Evolutionary conservation across 1,140 invertebrate species (phyloP).

Genomic region (Drosophila ficusphila): DNA sequence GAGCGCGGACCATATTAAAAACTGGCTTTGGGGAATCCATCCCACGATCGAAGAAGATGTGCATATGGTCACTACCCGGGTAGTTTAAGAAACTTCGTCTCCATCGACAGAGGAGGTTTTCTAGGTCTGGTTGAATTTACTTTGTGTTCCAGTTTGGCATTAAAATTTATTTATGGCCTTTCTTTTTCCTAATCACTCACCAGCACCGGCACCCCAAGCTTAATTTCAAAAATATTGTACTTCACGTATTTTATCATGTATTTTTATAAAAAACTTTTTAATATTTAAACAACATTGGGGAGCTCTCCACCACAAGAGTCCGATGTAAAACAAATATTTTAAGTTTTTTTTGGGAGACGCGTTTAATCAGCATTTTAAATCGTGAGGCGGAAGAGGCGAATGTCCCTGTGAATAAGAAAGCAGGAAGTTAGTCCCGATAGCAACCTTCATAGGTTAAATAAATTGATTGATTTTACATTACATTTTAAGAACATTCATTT

Average conservation of each 20-base stretch:
- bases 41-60: conserved; percentile 17
- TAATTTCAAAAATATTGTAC: conserved; percentile 25
- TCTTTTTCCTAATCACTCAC: conserved; percentile 2
- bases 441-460: neutral
- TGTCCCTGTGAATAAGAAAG: conserved; percentile 13
- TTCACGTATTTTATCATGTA: conserved; percentile 38
- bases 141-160: conserved; percentile 2
- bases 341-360: conserved; percentile 2
- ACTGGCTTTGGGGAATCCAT: conserved; percentile 23
- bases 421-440: neutral
- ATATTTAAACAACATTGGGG: conserved; percentile 6
- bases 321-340: conserved; percentile 22
- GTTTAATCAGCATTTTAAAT: conserved; percentile 10
- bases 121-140: neutral
- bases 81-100: conserved; percentile 31
- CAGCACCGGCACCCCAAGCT: neutral
- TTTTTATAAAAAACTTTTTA: conserved; percentile 48
- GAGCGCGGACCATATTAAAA: too few relatives aligned
- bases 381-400: neutral
- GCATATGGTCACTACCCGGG: conserved; percentile 22
- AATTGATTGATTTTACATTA: neutral
- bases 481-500: neutral
- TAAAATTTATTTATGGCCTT: conserved; percentile 35
- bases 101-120: neutral
- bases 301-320: neutral